Evolutionary conservation across 2,888 invertebrate species (phyloP).

Genomic region (Stenodema calcarata): DNA sequence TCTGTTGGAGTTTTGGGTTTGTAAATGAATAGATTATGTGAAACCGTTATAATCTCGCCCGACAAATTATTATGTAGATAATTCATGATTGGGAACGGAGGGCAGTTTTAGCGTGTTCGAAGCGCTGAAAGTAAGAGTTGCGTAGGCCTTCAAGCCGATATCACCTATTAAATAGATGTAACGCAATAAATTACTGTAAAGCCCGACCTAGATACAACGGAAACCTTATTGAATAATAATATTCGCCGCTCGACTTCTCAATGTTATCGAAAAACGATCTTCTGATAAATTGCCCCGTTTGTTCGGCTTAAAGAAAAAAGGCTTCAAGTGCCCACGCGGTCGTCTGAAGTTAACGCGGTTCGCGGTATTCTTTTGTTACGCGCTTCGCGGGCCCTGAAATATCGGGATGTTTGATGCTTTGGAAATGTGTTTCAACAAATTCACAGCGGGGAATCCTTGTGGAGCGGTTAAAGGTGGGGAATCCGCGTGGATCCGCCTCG

Average conservation of each 20-base stretch:
- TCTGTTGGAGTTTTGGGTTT: no score
- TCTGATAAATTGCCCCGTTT: not conserved
- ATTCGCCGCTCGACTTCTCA: not conserved
- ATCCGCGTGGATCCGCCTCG: not conserved
- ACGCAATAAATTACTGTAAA: not conserved
- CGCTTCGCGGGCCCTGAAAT: not conserved
- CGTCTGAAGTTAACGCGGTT: not conserved
- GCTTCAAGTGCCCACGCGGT: not conserved
- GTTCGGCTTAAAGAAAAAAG: not conserved
- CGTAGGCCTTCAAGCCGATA: not conserved
- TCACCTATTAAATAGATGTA: not conserved
- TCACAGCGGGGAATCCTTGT: not conserved
- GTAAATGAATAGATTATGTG: no score
- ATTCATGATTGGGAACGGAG: not conserved
- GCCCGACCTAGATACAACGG: conserved; percentile 7
- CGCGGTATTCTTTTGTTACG: not conserved
- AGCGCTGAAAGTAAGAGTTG: not conserved
- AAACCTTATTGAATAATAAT: conserved; percentile 9
- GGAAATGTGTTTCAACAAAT: not conserved
- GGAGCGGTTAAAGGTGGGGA: not conserved
- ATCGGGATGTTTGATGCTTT: not conserved
- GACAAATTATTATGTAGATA: no score
- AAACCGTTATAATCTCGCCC: no score
- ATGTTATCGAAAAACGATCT: conserved; percentile 1
- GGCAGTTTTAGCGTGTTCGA: not conserved